Percentiles rank a stretch among this genome's conserved stretches.
Evolutionary conservation across 1,140 invertebrate genomes (phyloP).

Genomic region (Apolygus lucorum): DNA sequence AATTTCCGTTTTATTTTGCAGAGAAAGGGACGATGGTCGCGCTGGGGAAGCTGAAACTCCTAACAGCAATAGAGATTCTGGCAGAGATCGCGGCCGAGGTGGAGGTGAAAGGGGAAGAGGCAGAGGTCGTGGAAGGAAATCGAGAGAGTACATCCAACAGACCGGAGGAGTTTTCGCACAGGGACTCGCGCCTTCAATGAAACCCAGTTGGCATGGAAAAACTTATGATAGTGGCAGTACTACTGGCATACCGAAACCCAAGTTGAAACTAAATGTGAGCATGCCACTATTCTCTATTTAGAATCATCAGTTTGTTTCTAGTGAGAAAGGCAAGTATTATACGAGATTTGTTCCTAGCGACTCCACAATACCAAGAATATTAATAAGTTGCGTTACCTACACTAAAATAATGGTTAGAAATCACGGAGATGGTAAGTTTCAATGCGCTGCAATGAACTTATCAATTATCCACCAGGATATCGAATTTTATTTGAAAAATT

Average conservation of each 20-base stretch:
- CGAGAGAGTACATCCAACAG: constrained; percentile 4
- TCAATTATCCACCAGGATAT: background rate
- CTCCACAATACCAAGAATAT: too few species aligned
- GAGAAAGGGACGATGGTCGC: background rate
- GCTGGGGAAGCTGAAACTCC: background rate
- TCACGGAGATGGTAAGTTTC: too few species aligned
- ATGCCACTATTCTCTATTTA: background rate
- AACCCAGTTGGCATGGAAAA: background rate
- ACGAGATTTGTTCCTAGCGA: too few species aligned
- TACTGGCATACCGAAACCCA: background rate
- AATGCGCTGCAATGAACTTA: too few species aligned
- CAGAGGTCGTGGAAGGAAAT: background rate
- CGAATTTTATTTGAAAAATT: background rate
- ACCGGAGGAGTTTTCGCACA: constrained; percentile 23
- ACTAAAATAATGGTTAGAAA: too few species aligned
- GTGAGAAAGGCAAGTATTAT: too few species aligned
- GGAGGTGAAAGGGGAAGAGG: constrained; percentile 8
- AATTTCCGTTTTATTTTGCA: background rate
- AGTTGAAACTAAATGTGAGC: constrained; percentile 1
- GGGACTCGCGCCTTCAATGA: constrained; percentile 19
- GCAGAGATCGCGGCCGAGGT: background rate
- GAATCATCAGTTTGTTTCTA: too few species aligned
- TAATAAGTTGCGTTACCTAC: too few species aligned
- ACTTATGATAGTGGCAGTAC: background rate
- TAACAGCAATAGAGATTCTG: background rate